phyloP scores from a whole-genome alignment of 2,113 vertebrate species.

The Cathartes aura region DNA sequence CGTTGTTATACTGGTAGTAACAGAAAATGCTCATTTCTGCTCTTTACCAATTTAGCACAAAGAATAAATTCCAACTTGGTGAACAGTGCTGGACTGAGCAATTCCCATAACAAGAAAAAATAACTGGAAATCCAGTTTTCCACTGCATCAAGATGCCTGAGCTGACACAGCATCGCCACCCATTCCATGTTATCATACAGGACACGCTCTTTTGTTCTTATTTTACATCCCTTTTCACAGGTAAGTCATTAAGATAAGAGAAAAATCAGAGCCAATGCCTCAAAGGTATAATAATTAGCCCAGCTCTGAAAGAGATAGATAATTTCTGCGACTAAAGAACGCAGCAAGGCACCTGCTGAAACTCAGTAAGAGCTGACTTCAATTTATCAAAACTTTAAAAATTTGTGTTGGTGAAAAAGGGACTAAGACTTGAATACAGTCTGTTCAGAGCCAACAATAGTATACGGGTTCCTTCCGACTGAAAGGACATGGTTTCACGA shows the following conservation, averaged over 20 bases:
- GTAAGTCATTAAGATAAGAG: background rate
- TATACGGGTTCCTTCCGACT: fast-evolving
- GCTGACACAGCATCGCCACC: background rate
- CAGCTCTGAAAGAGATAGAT: background rate
- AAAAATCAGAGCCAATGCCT: background rate
- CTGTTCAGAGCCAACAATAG: background rate
- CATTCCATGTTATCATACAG: fast-evolving
- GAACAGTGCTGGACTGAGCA: background rate
- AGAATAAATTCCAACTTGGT: background rate
- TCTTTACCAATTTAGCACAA: background rate
- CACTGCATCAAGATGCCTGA: background rate
- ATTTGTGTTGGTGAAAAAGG: background rate
- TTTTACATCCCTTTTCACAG: background rate
- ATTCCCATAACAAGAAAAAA: background rate
- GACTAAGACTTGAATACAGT: background rate
- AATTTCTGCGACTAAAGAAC: background rate
- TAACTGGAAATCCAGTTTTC: background rate
- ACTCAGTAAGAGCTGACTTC: fast-evolving
- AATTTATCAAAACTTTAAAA: background rate
- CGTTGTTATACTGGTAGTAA: fast-evolving
- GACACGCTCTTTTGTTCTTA: background rate
- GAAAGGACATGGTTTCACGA: background rate
- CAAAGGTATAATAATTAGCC: background rate
- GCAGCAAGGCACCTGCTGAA: background rate
- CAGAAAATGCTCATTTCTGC: background rate